Base-by-base conservation (phyloP, 2,888 invertebrate genomes). In the Sinopyrophorus schimmeli region DNA sequence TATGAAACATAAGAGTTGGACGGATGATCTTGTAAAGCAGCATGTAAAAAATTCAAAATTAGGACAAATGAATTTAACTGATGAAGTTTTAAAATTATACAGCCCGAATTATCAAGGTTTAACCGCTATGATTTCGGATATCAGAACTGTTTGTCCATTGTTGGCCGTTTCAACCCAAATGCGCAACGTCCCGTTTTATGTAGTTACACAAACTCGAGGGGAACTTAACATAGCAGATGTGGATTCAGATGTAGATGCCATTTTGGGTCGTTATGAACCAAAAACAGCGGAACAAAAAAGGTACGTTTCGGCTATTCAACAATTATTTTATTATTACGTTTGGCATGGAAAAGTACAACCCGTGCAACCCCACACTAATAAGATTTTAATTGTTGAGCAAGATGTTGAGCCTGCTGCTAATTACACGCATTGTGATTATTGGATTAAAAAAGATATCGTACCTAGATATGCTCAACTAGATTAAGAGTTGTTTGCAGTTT, bases 241-340 rank as follows among this genome's bases (percentile, higher is more conserved):
- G 1, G 80, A 81, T 61, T 76, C 77, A 0, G 83, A 86, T 65
- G 79, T 86, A 1, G 92, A 92, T 66, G 90, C 90, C 1, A 91
- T 92, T 58, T 77, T 92, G 30, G 89, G 87, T 1, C 80, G 83
- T 7, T 89, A 86, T 60, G 83, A 84, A 49, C 83, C 86, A 0
- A 82, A 81, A 59, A 83, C 83, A 23, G 82, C 84, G 0, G 85
- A 86, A 61, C 88, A 89, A 66, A 80, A 85, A 26, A 78, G 86
- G 10, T 91, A 83, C 66, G 81, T 87, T 58, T 80, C 85, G 1
- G 85, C 89, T 6, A 87, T 92, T 78, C 89, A 90, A 65, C 83
- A 86, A 55, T 72, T 90, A 17, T 92, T 92, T 72, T 90, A 89
- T 71, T 82, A 87, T 62, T 92, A 82, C 63, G 88, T 90, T 1